phyloP scores from a whole-genome alignment of 2,888 invertebrate species.

The Lingula anatina region DNA sequence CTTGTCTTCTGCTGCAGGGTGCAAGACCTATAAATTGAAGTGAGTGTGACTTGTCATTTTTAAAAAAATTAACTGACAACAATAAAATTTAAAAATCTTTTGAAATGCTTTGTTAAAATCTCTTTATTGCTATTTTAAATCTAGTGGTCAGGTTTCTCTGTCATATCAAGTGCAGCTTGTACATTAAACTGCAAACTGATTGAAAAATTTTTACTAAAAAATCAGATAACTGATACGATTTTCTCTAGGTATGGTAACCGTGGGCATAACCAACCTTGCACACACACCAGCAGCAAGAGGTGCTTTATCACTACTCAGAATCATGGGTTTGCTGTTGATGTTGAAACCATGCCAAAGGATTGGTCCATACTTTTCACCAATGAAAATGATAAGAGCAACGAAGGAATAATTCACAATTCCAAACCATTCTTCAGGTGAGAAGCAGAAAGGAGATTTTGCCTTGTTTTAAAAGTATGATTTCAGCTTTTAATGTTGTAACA shows the following conservation, averaged over 20 bases:
- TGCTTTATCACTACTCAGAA: slow-evolving; percentile 99
- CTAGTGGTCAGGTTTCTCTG: too few species aligned
- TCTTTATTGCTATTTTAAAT: too few species aligned
- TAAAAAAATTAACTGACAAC: too few species aligned
- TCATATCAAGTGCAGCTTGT: too few species aligned
- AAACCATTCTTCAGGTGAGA: slow-evolving; percentile 75
- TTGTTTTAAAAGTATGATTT: too few species aligned
- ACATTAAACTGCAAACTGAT: too few species aligned
- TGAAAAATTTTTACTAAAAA: too few species aligned
- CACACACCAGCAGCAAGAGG: slow-evolving; percentile 76
- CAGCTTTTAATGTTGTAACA: too few species aligned
- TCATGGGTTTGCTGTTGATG: slow-evolving; percentile 90
- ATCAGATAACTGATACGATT: not conserved
- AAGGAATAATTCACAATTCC: slow-evolving; percentile 82
- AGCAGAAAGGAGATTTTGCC: too few species aligned
- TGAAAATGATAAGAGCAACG: slow-evolving; percentile 93
- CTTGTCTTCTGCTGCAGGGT: slow-evolving; percentile 85
- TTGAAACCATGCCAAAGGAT: slow-evolving; percentile 64
- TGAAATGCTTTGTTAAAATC: too few species aligned
- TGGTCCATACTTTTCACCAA: slow-evolving; percentile 93
- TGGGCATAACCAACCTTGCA: slow-evolving; percentile 96
- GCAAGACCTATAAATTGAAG: slow-evolving; percentile 91
- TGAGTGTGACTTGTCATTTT: too few species aligned
- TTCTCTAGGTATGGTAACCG: slow-evolving; percentile 85
- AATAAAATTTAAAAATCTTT: too few species aligned